Base-by-base conservation (phyloP, 1,140 invertebrate genomes). In the Sminthurinus signatus region DNA sequence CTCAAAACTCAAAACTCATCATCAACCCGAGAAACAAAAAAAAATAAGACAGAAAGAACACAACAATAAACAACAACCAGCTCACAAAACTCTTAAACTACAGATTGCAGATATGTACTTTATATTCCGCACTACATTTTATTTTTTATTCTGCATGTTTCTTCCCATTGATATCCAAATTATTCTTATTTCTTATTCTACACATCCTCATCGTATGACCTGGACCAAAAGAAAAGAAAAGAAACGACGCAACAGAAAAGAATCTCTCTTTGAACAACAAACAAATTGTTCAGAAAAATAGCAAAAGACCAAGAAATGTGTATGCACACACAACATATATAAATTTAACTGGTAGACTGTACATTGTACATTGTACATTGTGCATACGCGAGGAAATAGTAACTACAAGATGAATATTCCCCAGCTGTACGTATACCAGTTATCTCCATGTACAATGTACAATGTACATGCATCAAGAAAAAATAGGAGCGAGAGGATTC, bases 221-320 rank as follows among this genome's bases (percentile, higher is more conserved):
- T 46, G 15, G 15, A 46, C 5, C 44, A 46, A 5, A 19, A 46
- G 15, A 4, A 14, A 2, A 12, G 10, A 21, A 31, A 23, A 17
- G 21, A 31, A 23, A 52, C 15, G 50, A 52, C 10, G 19, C 10
- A 52, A 10, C 4, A 52, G 27, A 23, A 12, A 52, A 52, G n/a
- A 52, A 52, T 2, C 4, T 52, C 28, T 15, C 25, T 52, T 52
- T 21, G 10, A 52, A 52, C 27, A 52, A 52, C 50, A 52, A 52
- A 52, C 50, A 52, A 52, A 52, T 52, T 52, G 50, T 23, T 28
- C 8, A 52, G 50, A 52, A 52, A 52, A 52, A 52, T 52, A 52
- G 32, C 5, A 15, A 36, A 36, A 36, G 32, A 36, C 5, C 32
- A 36, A 36, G 32, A 36, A 5, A 36, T 36, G 32, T 15, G 15